Evolutionary conservation across 2,113 vertebrate species (phyloP), one percentile per base, ranked within the genome.

Genomic region (Agelaius phoeniceus): DNA sequence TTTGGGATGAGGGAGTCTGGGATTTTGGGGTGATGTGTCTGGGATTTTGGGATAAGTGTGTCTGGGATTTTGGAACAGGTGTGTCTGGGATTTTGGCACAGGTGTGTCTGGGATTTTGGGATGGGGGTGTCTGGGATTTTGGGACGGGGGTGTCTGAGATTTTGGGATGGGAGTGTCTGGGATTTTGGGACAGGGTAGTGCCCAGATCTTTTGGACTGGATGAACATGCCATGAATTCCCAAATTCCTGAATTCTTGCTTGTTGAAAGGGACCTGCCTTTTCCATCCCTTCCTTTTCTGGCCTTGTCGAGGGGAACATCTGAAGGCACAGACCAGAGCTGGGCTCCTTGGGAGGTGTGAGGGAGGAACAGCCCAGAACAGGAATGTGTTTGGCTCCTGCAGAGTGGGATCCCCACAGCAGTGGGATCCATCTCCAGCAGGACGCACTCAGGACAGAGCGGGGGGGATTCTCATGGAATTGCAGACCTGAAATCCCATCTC

Each of bases 371-470:
- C 4, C 23, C 4, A 6, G 37, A 48, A 17, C 23, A 2, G 6
- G 48, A 2, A 27, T 12, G 16, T 30, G 57, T 21, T 69, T 44
- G 74, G 17, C 26, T 69, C 23, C 2, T 17, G 20, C 2, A 9
- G 75, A 41, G 71, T 35, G 35, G 35, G 35, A 35, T 35, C 35
- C 35, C 35, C 35, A 35, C 9, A 12, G 0, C 1, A 28, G n/a
- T 2, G 63, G 43, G 17, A 9, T 11, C 28, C 27, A 0, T 13
- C 49, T 51, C 41, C 46, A 3, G 1, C 0, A 8, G 71, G 55
- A 11, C 16, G 13, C 22, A 1, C 12, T 4, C 63, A 15, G 58
- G 41, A 8, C 15, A 26, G 27, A 7, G 37, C 0, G n/a, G 24
- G 24, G 16, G 65, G 24, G 0, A 2, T 12, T 71, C 9, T 2